These are phyloP conservation scores for Scartelaos histophorus DNA, from an alignment of 2,113 vertebrate genomes.

Conservation along the genomic window DNA sequence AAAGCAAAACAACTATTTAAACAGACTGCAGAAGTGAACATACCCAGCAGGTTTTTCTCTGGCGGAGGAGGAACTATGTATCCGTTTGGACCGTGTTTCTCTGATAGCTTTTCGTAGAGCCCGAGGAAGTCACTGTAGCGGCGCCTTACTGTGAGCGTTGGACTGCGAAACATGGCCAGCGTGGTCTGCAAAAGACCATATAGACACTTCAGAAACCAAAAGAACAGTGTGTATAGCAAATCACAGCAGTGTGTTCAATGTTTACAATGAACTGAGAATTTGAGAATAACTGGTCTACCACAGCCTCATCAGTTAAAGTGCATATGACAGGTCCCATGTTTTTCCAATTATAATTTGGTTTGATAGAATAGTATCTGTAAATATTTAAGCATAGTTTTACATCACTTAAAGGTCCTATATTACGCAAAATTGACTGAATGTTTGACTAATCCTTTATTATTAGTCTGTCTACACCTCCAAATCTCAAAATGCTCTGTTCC, in stretches of 20 bases:
- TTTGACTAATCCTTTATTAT: too few species aligned
- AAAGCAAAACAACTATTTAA: background rate
- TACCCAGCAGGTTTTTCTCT: slow-evolving; percentile 96
- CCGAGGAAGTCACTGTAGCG: slow-evolving; percentile 98
- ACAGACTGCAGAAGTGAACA: background rate
- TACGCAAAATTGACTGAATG: too few species aligned
- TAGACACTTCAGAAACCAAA: background rate
- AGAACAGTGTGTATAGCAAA: too few species aligned
- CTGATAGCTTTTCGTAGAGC: slow-evolving; percentile 92
- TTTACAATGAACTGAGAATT: too few species aligned
- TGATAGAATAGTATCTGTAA: too few species aligned
- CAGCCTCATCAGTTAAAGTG: background rate
- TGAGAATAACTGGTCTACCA: background rate
- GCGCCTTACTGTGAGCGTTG: slow-evolving; percentile 88
- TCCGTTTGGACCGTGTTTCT: slow-evolving; percentile 91
- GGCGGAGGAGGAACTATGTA: slow-evolving; percentile 94
- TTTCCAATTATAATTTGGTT: too few species aligned
- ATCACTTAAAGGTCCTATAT: too few species aligned
- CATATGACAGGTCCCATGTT: too few species aligned
- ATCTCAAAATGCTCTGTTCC: too few species aligned
- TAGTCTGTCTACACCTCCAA: too few species aligned
- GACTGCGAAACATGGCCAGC: slow-evolving; percentile 90
- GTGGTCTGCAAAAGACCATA: slow-evolving; percentile 79
- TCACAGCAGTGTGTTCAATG: too few species aligned
- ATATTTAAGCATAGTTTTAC: too few species aligned